Conservation (phyloP, 2,888 invertebrate genomes). For the Pelosia muscerda region DNA sequence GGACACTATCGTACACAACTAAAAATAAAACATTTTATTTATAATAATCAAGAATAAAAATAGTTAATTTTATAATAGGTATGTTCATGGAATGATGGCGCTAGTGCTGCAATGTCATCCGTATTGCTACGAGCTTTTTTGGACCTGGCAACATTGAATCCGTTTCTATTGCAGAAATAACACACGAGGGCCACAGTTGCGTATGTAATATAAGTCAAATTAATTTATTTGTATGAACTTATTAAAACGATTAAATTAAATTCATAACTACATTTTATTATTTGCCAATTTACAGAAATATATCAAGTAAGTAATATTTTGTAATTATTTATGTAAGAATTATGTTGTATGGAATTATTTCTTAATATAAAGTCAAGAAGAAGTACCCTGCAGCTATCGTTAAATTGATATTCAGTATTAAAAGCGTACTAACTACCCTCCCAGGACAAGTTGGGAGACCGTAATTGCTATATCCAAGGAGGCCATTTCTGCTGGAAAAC, state of each 20-base stretch:
- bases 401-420: too few relatives aligned
- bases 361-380: neutral
- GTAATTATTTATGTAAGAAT: neutral
- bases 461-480: too few relatives aligned
- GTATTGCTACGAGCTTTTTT: conserved; percentile 43
- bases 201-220: neutral
- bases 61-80: conserved; percentile 64
- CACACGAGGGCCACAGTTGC: neutral
- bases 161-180: neutral
- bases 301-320: neutral
- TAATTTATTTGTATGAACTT: neutral
- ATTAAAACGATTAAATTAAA: neutral
- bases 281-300: neutral
- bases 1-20: conserved; percentile 72
- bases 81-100: conserved; percentile 77
- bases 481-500: too few relatives aligned
- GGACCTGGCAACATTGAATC: conserved; percentile 41
- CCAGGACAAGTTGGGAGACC: too few relatives aligned
- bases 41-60: conserved; percentile 63
- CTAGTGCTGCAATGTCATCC: conserved; percentile 79
- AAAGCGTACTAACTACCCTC: too few relatives aligned
- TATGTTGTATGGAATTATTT: neutral
- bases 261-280: neutral
- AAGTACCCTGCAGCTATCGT: neutral
- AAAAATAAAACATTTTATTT: conserved; percentile 58